phyloP scores from a whole-genome alignment of 2,797 vertebrate species.

The Echiichthys vipera region DNA sequence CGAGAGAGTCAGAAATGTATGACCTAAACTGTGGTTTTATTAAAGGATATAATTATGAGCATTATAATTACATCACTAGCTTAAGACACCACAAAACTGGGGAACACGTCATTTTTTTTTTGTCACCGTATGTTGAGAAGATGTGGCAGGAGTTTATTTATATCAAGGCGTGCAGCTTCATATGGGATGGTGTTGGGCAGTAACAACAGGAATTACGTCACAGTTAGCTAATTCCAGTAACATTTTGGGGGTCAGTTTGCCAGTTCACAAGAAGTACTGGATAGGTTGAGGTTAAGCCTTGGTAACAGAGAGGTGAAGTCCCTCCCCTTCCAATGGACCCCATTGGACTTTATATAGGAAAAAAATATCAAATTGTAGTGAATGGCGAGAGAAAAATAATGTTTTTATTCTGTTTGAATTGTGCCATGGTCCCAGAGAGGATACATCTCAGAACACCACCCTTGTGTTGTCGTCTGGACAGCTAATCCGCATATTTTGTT shows the following conservation, averaged over 20 bases:
- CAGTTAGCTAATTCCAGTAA: not conserved
- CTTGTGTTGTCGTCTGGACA: too few species aligned
- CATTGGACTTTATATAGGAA: too few species aligned
- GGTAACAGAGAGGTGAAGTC: too few species aligned
- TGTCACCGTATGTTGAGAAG: not conserved
- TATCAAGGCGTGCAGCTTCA: not conserved
- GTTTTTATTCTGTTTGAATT: too few species aligned
- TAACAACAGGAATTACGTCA: not conserved
- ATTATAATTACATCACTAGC: constrained; percentile 31
- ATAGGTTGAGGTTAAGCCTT: not conserved
- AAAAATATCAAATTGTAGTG: too few species aligned
- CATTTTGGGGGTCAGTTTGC: not conserved
- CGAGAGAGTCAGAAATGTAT: constrained; percentile 18
- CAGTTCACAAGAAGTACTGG: not conserved
- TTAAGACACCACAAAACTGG: constrained; percentile 13
- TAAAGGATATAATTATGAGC: constrained; percentile 39
- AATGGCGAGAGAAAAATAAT: too few species aligned
- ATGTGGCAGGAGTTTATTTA: constrained; percentile 5
- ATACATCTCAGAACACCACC: too few species aligned
- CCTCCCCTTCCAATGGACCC: too few species aligned
- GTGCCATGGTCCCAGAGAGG: too few species aligned
- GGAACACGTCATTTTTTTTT: constrained; percentile 12
- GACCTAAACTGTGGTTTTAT: constrained; percentile 42
- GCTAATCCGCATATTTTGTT: too few species aligned
- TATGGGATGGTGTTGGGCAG: not conserved